phyloP scores from a whole-genome alignment of 2,888 invertebrate species.

The Abscondita cerata region DNA sequence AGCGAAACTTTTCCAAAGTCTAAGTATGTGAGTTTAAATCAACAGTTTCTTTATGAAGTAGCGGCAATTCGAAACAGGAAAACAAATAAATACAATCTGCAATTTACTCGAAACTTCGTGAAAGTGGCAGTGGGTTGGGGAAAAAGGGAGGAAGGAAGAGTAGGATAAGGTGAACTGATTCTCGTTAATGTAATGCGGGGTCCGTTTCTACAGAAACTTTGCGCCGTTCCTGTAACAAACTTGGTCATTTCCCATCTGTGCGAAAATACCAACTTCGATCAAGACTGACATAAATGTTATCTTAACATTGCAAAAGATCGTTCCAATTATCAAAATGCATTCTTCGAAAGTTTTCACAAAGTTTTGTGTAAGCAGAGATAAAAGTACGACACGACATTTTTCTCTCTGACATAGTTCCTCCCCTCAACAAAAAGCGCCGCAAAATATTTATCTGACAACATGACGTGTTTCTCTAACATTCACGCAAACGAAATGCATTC shows the following conservation, averaged over 20 bases:
- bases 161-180: slow-evolving; percentile 48
- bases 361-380: too few relatives aligned
- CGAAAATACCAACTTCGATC: slow-evolving; percentile 38
- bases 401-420: slow-evolving; percentile 19
- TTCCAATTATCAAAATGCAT: slow-evolving; percentile 54
- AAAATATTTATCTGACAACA: slow-evolving; percentile 36
- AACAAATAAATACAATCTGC: slow-evolving; percentile 41
- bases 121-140: slow-evolving; percentile 27
- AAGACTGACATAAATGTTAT: slow-evolving; percentile 46
- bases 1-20: slow-evolving; percentile 13
- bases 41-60: slow-evolving; percentile 36
- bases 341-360: slow-evolving; percentile 35
- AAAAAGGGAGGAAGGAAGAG: slow-evolving; percentile 6
- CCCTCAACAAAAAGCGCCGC: slow-evolving; percentile 17
- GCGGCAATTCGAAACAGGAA: slow-evolving; percentile 32
- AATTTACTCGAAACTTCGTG: slow-evolving; percentile 36
- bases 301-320: slow-evolving; percentile 44
- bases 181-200: slow-evolving; percentile 45
- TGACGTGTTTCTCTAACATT: slow-evolving; percentile 34
- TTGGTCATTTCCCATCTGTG: slow-evolving; percentile 46
- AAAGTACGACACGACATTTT: slow-evolving; percentile 11
- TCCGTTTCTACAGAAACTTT: slow-evolving; percentile 38
- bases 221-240: slow-evolving; percentile 40
- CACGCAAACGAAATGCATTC: slow-evolving; percentile 31
- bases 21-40: slow-evolving; percentile 28